Evolutionary conservation across 2,888 invertebrate species (phyloP), one percentile per base, ranked within the genome.

Genomic region (Tachystola acroxantha): DNA sequence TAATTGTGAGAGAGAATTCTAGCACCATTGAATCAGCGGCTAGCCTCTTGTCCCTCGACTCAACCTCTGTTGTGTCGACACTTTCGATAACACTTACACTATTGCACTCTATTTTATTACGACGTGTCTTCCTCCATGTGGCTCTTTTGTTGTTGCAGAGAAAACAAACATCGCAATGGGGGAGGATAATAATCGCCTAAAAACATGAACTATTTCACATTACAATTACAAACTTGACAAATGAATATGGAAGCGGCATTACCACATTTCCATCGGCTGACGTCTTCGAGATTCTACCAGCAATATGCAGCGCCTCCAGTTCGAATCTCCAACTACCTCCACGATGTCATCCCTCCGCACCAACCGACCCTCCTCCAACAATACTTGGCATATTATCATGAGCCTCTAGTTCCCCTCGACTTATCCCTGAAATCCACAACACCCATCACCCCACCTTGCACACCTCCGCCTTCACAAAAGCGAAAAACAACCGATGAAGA

Each of bases 371-470:
- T 87, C 3, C 70, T 87, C 3, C 89, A 89, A 39, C 89, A 88
- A 48, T 90, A 89, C 56, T 63, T 90, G 39, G 82, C 88, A 2
- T 90, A 89, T 55, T 90, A 89, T 59, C 76, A 89, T 36, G 90
- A 91, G 58, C 90, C 90, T 2, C 57, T 89, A 34, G 88, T 90
- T 43, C 94, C 94, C 5, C 76, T 95, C 50, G 95, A 95, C 68
- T 76, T 95, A 41, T 94, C 94, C 12, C 73, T 94, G 13, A 95
- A 95, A 64, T 81, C 88, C n/a, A 86, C 86, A 0, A 16, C 16
- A 16, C 16, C 16, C 0, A 93, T 94, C 57, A 94, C 94, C 1
- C 94, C 94, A 7, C 93, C 94, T 4, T 91, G 91, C 44, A 92
- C 93, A 0, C 93, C 93, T 1, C 93, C 93, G 16, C 94, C 94